phyloP scores from a whole-genome alignment of 2,888 invertebrate species.

The Cheilosia scutellata region DNA sequence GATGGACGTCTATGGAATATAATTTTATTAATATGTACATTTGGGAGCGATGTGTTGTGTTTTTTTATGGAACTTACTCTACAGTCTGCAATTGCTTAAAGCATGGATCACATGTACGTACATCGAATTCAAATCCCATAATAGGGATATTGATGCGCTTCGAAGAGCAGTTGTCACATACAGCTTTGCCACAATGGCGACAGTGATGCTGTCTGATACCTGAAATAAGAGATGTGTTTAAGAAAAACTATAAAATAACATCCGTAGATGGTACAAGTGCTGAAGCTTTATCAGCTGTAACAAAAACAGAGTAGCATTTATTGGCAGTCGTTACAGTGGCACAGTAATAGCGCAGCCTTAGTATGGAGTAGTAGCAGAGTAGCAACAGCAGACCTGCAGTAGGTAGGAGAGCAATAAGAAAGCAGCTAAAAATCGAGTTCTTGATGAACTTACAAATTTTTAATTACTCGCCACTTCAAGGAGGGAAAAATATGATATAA shows the following conservation, averaged over 20 bases:
- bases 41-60: background rate
- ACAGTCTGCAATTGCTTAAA: conserved; percentile 92
- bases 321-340: too few species aligned
- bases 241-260: background rate
- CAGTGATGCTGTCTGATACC: conserved; percentile 94
- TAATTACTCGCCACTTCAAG: too few species aligned
- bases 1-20: conserved; percentile 89
- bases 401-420: too few species aligned
- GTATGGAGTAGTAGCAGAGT: too few species aligned
- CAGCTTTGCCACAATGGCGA: conserved; percentile 96
- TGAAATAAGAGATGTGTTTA: conserved; percentile 51
- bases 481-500: too few species aligned
- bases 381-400: too few species aligned
- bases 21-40: background rate
- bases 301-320: background rate
- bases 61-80: conserved; percentile 88
- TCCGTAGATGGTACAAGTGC: background rate
- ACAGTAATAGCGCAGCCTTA: too few species aligned
- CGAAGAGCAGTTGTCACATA: conserved; percentile 96
- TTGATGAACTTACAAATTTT: background rate
- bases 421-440: background rate
- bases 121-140: conserved; percentile 99
- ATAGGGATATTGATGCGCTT: conserved; percentile 95
- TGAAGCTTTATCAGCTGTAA: background rate
- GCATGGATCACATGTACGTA: conserved; percentile 97